These are phyloP conservation scores for Solen grandis DNA, from an alignment of 1,140 invertebrate genomes.

Conservation along the genomic window DNA sequence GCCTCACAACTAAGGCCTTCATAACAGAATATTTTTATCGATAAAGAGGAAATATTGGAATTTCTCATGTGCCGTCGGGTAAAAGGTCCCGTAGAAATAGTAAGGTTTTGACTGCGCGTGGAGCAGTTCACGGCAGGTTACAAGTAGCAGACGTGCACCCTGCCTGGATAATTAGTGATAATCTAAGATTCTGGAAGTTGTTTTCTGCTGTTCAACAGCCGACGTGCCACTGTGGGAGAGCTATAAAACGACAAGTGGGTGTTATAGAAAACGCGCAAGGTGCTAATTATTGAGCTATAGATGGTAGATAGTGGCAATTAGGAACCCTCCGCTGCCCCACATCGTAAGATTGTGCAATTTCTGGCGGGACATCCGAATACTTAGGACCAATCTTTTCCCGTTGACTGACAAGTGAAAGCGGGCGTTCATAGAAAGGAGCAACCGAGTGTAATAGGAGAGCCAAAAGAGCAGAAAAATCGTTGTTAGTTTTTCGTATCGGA, in stretches of 20 bases:
- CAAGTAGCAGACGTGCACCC: too few species aligned
- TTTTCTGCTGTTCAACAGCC: neutral
- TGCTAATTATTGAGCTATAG: constrained; percentile 54
- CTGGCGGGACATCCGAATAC: neutral
- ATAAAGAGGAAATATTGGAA: too few species aligned
- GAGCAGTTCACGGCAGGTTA: too few species aligned
- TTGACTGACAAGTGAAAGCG: constrained; percentile 33
- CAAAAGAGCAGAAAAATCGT: constrained; percentile 20
- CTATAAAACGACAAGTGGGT: neutral
- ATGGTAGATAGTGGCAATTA: constrained; percentile 33
- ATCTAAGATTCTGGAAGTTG: neutral
- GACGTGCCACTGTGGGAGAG: neutral
- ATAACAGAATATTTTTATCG: too few species aligned
- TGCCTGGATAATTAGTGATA: neutral
- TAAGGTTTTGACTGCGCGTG: too few species aligned
- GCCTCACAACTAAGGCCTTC: too few species aligned
- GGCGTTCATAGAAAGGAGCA: constrained; percentile 13
- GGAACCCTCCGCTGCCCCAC: neutral
- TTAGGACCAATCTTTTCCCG: constrained; percentile 2
- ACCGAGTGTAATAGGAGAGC: constrained; percentile 40
- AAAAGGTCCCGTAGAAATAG: too few species aligned
- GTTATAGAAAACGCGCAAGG: constrained; percentile 4
- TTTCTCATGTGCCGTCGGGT: too few species aligned
- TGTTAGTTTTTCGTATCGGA: constrained; percentile 1
- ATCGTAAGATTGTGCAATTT: constrained; percentile 28